Base-by-base conservation (phyloP, 2,888 invertebrate genomes). In the Leptinotarsa haldemani region DNA sequence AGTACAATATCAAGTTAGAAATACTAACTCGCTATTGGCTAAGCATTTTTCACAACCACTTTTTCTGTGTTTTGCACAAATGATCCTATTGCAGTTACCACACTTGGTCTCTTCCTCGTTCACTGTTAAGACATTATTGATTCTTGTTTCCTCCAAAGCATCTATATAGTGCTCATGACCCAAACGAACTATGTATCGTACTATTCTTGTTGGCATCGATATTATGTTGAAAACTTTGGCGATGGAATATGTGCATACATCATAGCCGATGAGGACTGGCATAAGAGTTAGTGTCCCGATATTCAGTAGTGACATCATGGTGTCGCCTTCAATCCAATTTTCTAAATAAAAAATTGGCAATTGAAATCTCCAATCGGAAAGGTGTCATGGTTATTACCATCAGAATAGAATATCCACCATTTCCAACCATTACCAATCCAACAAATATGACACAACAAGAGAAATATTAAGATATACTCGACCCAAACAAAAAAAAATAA, bases 61-160 rank as follows among this genome's bases (percentile, higher is more conserved):
- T 46, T 63, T 74, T n/a, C 61, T 66, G 65, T 79, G 78, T 64
- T 70, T 74, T 4, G 76, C 76, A 71, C 78, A 79, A 53, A 77
- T 30, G 16, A 74, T 74, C 58, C 64, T 74, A n/a, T 72, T 74
- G 50, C 75, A 70, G 9, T 70, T 74, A 20, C 47, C 30, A 70
- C 70, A 76, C 25, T 63, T 70, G 30, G 40, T 65, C 22, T 65
- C 65, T 46, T 70, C 40, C 9, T 61, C 20, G 0, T 48, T 30
- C 12, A 52, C 16, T 40, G 25, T 20, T 15, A 1, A 56, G 18
- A 56, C 22, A 53, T 65, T 52, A 22, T 47, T 53, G 22, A 16
- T 46, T 15, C 7, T 30, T 20, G 46, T 16, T 7, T 12, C 67
- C 30, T 71, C 53, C n/a, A 65, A 25, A 52, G 65, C 50, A 30